Conservation (phyloP, 2,888 invertebrate genomes). For the Leucozona laternaria region DNA sequence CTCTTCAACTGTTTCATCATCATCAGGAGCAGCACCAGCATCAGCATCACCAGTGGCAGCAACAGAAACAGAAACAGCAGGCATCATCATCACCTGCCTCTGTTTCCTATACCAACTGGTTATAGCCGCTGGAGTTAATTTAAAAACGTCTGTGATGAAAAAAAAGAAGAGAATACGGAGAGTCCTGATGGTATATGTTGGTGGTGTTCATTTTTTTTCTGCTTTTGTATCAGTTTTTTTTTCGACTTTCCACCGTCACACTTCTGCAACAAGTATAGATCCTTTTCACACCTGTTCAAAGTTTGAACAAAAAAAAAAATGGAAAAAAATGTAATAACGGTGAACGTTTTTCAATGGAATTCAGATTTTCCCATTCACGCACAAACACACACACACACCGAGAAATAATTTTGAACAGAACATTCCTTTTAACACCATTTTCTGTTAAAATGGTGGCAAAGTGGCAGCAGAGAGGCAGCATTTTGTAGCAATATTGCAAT, state of each 20-base stretch:
- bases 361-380: conserved; percentile 20
- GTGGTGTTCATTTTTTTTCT: conserved; percentile 13
- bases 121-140: conserved; percentile 66
- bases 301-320: conserved; percentile 8
- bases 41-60: background rate
- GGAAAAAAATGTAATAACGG: conserved; percentile 2
- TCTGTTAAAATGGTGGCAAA: conserved; percentile 25
- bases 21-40: conserved; percentile 19
- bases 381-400: background rate
- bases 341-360: conserved; percentile 35
- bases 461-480: conserved; percentile 42
- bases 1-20: conserved; percentile 58
- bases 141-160: conserved; percentile 51
- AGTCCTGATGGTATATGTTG: conserved; percentile 20
- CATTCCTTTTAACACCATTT: conserved; percentile 17
- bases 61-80: conserved; percentile 27
- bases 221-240: conserved; percentile 33
- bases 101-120: conserved; percentile 1
- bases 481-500: conserved; percentile 43
- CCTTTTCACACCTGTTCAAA: conserved; percentile 67
- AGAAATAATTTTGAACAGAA: background rate
- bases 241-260: conserved; percentile 14
- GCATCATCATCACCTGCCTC: conserved; percentile 40
- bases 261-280: conserved; percentile 65
- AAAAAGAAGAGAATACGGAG: conserved; percentile 12